Evolutionary conservation across 2,888 invertebrate species (phyloP).

Genomic region (Cheilosia grossa): DNA sequence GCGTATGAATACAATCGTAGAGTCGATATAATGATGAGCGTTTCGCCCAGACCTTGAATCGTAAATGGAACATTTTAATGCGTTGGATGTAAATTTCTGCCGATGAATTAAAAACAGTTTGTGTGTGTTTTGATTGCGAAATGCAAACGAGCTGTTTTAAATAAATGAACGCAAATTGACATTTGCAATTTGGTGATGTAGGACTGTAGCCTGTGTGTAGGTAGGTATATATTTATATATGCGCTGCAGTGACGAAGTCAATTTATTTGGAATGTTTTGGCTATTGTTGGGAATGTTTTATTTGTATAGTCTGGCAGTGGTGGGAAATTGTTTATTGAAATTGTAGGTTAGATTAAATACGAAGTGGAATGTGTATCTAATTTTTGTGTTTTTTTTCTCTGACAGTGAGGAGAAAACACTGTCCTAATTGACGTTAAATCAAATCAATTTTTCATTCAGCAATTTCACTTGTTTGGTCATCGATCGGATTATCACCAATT

Average conservation of each 20-base stretch:
- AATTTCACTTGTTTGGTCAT: too few relatives aligned
- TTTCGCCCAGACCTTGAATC: slow-evolving; percentile 57
- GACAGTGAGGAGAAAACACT: too few relatives aligned
- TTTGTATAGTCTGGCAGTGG: too few relatives aligned
- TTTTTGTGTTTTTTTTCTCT: too few relatives aligned
- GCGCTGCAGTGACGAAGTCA: background rate
- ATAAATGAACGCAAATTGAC: slow-evolving; percentile 20
- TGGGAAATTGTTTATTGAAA: too few relatives aligned
- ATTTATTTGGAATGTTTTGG: background rate
- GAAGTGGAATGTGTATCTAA: too few relatives aligned
- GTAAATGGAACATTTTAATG: slow-evolving; percentile 60
- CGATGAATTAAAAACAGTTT: slow-evolving; percentile 5
- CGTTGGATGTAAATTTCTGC: slow-evolving; percentile 35
- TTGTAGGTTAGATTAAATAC: too few relatives aligned
- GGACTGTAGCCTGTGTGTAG: background rate
- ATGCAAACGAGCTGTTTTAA: slow-evolving; percentile 27
- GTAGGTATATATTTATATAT: too few relatives aligned
- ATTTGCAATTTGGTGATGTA: slow-evolving; percentile 25
- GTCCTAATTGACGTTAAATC: too few relatives aligned
- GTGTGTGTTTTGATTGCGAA: slow-evolving; percentile 1
- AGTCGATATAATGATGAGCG: background rate
- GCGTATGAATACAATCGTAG: slow-evolving; percentile 9
- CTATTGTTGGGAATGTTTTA: too few relatives aligned
- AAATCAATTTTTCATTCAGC: too few relatives aligned
- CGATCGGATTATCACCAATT: too few relatives aligned